Base-by-base conservation (phyloP, 2,797 vertebrate genomes). In the Acanthornis magna region DNA sequence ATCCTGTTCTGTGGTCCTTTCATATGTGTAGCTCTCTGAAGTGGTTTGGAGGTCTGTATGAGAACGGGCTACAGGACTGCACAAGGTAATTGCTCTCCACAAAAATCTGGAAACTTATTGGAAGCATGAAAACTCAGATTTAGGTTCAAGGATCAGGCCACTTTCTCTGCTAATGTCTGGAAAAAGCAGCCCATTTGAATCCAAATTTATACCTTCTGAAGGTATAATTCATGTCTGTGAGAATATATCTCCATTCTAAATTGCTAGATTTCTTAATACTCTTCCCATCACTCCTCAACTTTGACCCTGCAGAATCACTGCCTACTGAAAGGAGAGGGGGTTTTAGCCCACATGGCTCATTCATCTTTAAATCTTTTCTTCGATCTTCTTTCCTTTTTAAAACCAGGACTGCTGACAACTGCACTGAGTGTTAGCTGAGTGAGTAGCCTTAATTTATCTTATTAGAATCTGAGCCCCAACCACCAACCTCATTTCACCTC, bases 211-310 rank as follows among this genome's bases (percentile, higher is more conserved):
- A 58, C 34, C 92, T 96, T 83, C 82, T 84, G 84, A 95, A 95
- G 89, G 89, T 94, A 80, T 91, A 94, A 97, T 97, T 97, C 96
- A 95, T 88, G 88, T 65, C 92, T 88, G 11, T 47, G 70, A 96
- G 82, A 84, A 93, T 96, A 96, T 95, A 96, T 96, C 90, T 96
- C 90, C 77, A 94, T 94, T 95, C 79, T 89, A 97, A 97, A 95
- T 96, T 80, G 92, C 91, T 85, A 88, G 77, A 97, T 98, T 97
- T 97, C 97, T 97, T 97, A 97, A 97, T 96, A 97, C 94, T 94
- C 94, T 97, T 91, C 93, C 75, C 85, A 96, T 96, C 95, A 95
- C 80, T 95, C 42, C 75, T 93, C 86, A 93, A 68, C 92, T 96
- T 96, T 97, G 96, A 96, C 97, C 96, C 85, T 72, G 54, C n/a